Percentiles rank a stretch among this genome's conserved stretches.
phyloP scores from a whole-genome alignment of 2,888 invertebrate species.

The Chalcis sispes region DNA sequence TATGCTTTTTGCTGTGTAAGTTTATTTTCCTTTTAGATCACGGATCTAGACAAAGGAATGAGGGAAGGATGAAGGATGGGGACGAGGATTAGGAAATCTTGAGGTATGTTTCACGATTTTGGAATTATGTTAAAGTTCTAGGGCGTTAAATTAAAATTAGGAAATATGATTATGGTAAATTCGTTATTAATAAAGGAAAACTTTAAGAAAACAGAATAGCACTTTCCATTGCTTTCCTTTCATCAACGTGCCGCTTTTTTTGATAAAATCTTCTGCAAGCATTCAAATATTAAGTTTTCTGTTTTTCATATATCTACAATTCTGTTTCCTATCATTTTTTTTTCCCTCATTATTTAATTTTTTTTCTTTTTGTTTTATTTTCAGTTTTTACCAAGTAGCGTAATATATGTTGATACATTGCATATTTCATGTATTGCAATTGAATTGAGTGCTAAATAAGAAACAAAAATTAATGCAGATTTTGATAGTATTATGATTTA shows the following conservation, averaged over 20 bases:
- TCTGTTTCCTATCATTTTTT: slow-evolving; percentile 45
- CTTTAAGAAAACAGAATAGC: slow-evolving; percentile 71
- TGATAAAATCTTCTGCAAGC: slow-evolving; percentile 46
- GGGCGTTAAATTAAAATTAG: slow-evolving; percentile 73
- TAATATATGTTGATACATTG: slow-evolving; percentile 50
- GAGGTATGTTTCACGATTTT: slow-evolving; percentile 32
- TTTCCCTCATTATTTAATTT: slow-evolving; percentile 50
- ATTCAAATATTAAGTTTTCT: slow-evolving; percentile 55
- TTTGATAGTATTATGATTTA: slow-evolving; percentile 21
- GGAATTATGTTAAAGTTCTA: slow-evolving; percentile 65
- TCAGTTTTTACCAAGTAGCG: slow-evolving; percentile 51
- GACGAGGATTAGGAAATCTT: slow-evolving; percentile 31
- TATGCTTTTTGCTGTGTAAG: slow-evolving; percentile 62
- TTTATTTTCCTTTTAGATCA: slow-evolving; percentile 59
- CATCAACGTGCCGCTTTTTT: slow-evolving; percentile 59
- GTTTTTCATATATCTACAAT: slow-evolving; percentile 49
- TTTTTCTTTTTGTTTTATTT: slow-evolving; percentile 47
- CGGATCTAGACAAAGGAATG: slow-evolving; percentile 50
- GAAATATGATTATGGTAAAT: slow-evolving; percentile 71
- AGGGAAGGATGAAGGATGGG: slow-evolving; percentile 45
- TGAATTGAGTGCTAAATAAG: slow-evolving; percentile 47
- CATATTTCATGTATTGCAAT: slow-evolving; percentile 44
- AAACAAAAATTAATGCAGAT: slow-evolving; percentile 49
- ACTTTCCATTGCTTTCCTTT: slow-evolving; percentile 63
- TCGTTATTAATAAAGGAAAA: slow-evolving; percentile 72